Evolutionary conservation across 2,888 invertebrate genomes (phyloP).

Genomic region (Gandaritis pyraliata): DNA sequence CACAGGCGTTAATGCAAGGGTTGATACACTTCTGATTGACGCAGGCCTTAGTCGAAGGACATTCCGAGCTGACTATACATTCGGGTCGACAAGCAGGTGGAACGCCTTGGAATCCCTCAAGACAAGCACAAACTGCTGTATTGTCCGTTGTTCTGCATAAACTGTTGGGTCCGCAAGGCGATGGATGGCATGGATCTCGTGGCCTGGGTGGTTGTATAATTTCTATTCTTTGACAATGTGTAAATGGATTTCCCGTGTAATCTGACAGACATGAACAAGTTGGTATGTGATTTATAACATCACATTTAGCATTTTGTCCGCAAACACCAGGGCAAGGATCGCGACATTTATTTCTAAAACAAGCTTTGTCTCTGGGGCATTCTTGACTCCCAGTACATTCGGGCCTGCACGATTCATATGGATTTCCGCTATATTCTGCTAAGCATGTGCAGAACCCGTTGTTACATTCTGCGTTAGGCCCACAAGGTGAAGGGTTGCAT

Average conservation of each 20-base stretch:
- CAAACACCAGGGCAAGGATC: slow-evolving; percentile 91
- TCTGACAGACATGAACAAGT: slow-evolving; percentile 87
- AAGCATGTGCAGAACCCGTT: slow-evolving; percentile 88
- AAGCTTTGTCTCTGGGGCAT: slow-evolving; percentile 88
- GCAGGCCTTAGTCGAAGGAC: slow-evolving; percentile 91
- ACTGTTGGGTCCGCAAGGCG: slow-evolving; percentile 91
- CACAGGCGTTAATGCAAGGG: slow-evolving; percentile 93
- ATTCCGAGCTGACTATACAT: slow-evolving; percentile 93
- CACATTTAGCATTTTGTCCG: slow-evolving; percentile 89
- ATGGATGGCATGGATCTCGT: slow-evolving; percentile 90
- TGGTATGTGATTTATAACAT: slow-evolving; percentile 90
- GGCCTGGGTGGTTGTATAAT: slow-evolving; percentile 50
- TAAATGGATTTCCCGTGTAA: slow-evolving; percentile 90
- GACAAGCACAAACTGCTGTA: slow-evolving; percentile 92
- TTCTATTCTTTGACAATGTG: slow-evolving; percentile 72
- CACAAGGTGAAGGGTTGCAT: slow-evolving; percentile 90
- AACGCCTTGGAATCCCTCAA: slow-evolving; percentile 89
- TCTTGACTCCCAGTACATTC: slow-evolving; percentile 90
- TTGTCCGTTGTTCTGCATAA: slow-evolving; percentile 91
- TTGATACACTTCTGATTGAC: slow-evolving; percentile 92
- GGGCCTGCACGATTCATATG: slow-evolving; percentile 88
- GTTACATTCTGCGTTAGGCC: slow-evolving; percentile 88
- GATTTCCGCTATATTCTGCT: slow-evolving; percentile 88
- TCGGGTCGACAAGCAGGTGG: slow-evolving; percentile 93
- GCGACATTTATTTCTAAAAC: slow-evolving; percentile 88